These are phyloP conservation scores for Emmelina monodactyla DNA, from an alignment of 2,888 invertebrate genomes.

Conservation along the genomic window DNA sequence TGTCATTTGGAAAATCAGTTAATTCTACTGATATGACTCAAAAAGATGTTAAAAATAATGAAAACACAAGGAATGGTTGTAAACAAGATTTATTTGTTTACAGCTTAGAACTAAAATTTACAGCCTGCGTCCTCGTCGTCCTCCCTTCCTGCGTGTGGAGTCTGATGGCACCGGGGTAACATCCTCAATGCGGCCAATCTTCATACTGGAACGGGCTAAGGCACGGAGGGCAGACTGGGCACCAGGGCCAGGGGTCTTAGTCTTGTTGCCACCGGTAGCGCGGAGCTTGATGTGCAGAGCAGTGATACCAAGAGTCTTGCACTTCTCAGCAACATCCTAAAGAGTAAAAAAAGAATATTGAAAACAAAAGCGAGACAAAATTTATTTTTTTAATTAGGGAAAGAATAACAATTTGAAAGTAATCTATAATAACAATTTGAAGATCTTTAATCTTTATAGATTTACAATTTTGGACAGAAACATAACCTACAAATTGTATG, in stretches of 20 bases:
- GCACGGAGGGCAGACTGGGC: conserved; percentile 98
- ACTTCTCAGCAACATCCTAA: conserved; percentile 98
- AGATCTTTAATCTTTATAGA: background rate
- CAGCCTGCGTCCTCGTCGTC: conserved; percentile 98
- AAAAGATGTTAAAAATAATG: no score
- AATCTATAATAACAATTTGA: background rate
- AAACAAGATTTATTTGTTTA: conserved; percentile 47
- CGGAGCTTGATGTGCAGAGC: conserved; percentile 98
- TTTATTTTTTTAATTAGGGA: no score
- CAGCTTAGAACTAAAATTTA: conserved; percentile 71
- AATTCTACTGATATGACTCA: no score
- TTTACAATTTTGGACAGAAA: conserved; percentile 10
- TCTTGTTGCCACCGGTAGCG: conserved; percentile 98
- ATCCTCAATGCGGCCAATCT: conserved; percentile 99
- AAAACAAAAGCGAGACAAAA: background rate
- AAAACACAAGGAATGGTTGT: no score
- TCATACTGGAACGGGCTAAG: conserved; percentile 98
- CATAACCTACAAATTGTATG: conserved; percentile 28
- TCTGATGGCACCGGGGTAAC: conserved; percentile 99
- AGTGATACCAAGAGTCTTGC: conserved; percentile 95
- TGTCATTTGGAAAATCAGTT: no score
- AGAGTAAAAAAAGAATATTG: conserved; percentile 1
- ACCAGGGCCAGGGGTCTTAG: conserved; percentile 98
- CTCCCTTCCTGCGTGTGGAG: conserved; percentile 99
- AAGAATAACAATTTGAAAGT: no score